Base-by-base conservation (phyloP, 2,888 invertebrate genomes). In the Dynastes maya region DNA sequence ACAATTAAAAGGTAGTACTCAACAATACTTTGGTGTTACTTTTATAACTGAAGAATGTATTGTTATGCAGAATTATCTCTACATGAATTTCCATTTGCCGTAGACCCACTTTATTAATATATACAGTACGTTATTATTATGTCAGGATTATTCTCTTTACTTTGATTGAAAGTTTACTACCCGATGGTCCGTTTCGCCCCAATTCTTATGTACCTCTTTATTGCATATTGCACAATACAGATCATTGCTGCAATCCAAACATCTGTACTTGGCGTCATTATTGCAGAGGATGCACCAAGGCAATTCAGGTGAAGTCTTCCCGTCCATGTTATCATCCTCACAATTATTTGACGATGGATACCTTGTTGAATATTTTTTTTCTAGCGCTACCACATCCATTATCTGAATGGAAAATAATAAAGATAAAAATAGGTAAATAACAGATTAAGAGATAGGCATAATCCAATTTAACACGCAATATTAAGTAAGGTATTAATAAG, bases 211-310 rank as follows among this genome's bases (percentile, higher is more conserved):
- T 81, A 93, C 93, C 83, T 95, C 94, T 61, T 89, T 88, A 85
- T 93, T 96, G 87, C 97, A 97, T 77, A 89, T 87, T 13, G 90
- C 89, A 87, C 97, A 97, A 87, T 95, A 97, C 8, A 97, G 89
- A 87, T 97, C 97, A 55, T 91, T 92, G 80, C 91, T 92, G 88
- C 97, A 97, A 79, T 94, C 95, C 64, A 91, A 88, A 86, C 97
- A 97, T 71, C 94, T 90, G 81, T 93, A 89, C 8, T 89, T 90
- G 1, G 96, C 95, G 89, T 95, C 94, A 86, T 94, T 94, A 87
- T 96, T 96, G 86, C 97, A 97, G 82, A 97, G 94, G 82, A 94
- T 94, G 89, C 97, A 97, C 91, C 95, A 95, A 2, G 95, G 95
- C 65, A 96, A 89, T 85, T 95, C 94, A 1, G 87, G 86, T 5